phyloP scores from a whole-genome alignment of 2,797 vertebrate genomes.

The Enteromius argenteus region DNA sequence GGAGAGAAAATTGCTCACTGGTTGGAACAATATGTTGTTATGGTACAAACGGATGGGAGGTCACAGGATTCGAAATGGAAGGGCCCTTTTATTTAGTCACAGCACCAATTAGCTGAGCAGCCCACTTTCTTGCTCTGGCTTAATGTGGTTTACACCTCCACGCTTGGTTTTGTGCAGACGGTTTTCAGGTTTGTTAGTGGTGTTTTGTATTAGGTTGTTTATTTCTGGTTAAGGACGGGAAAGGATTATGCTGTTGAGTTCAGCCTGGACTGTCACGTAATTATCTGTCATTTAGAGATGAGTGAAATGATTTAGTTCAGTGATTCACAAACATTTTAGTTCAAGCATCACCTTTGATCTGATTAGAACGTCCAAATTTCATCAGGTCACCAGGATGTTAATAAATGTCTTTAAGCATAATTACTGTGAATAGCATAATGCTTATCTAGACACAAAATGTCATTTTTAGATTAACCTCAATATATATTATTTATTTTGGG shows the following conservation, averaged over 20 bases:
- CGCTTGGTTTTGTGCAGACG: constrained; percentile 1
- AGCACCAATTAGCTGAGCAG: constrained; percentile 11
- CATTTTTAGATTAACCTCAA: not conserved
- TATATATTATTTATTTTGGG: not conserved
- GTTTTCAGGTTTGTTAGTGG: constrained; percentile 14
- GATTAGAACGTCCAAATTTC: not conserved
- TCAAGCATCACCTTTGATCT: not conserved
- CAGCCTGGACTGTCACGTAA: not conserved
- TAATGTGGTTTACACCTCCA: constrained; percentile 38
- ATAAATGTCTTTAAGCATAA: constrained; percentile 14
- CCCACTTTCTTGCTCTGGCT: not conserved
- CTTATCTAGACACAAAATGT: not conserved
- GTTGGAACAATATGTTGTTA: constrained; percentile 48
- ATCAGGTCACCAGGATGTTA: not conserved
- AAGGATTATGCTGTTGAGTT: not conserved
- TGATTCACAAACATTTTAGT: not conserved
- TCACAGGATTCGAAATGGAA: constrained; percentile 20
- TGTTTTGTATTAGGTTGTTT: not conserved
- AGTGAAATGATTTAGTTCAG: not conserved
- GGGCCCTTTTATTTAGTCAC: constrained; percentile 16
- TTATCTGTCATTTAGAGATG: not conserved
- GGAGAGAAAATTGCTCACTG: constrained; percentile 42
- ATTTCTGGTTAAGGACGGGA: not conserved
- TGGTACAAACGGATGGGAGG: constrained; percentile 38
- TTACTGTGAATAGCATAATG: not conserved